phyloP scores from a whole-genome alignment of 2,113 vertebrate genomes.

The Dendropsophus ebraccatus region DNA sequence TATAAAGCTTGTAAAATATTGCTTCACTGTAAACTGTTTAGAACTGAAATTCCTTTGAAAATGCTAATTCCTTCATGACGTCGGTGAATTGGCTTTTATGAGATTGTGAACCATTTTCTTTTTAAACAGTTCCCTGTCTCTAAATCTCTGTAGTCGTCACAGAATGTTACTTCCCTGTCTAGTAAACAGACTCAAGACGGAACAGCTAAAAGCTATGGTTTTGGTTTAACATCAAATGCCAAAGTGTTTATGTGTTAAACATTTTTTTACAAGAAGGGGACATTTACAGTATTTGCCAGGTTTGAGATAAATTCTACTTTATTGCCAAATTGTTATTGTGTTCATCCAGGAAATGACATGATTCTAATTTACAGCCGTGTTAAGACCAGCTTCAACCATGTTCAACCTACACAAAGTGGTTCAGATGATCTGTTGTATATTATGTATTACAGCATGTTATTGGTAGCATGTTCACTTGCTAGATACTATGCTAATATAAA shows the following conservation, averaged over 20 bases:
- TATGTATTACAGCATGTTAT: neutral
- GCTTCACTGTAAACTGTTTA: conserved; percentile 55
- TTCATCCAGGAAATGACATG: neutral
- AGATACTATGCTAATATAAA: neutral
- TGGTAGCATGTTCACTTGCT: neutral
- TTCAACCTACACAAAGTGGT: neutral
- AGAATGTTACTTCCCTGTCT: conserved; percentile 53
- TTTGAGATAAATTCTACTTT: conserved; percentile 5
- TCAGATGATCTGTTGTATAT: neutral
- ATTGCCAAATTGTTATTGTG: neutral
- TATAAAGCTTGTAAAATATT: conserved; percentile 53
- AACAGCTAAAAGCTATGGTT: conserved; percentile 25
- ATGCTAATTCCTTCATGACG: conserved; percentile 57
- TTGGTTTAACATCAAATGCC: conserved; percentile 25
- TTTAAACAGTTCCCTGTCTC: conserved; percentile 53
- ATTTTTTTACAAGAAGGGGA: conserved; percentile 36
- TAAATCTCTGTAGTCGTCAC: conserved; percentile 43
- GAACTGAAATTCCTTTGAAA: conserved; percentile 55
- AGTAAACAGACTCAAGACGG: conserved; percentile 44
- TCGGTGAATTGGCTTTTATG: conserved; percentile 56
- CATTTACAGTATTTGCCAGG: conserved; percentile 43
- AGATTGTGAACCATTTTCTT: conserved; percentile 46
- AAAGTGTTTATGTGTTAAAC: conserved; percentile 36
- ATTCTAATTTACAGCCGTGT: neutral
- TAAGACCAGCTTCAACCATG: neutral